Evolutionary conservation across 2,888 invertebrate species (phyloP).

Genomic region (Carterocephalus palaemon): DNA sequence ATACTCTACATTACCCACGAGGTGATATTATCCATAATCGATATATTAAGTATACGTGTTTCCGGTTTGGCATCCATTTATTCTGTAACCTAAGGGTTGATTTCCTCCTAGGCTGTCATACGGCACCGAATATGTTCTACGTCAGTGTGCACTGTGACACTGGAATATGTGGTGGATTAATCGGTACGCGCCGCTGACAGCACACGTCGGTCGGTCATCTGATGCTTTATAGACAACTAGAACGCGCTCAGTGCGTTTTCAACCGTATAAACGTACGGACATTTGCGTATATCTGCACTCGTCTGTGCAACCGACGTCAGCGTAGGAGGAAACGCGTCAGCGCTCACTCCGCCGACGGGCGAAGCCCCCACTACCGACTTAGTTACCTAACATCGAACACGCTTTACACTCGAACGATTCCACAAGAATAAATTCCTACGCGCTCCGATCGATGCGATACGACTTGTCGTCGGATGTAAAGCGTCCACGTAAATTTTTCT

Average conservation of each 20-base stretch:
- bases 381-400: constrained; percentile 17
- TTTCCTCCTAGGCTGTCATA: constrained; percentile 33
- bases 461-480: constrained; percentile 29
- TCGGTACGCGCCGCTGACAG: not conserved
- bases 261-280: too few species aligned
- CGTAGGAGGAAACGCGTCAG: too few species aligned
- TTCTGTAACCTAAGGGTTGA: constrained; percentile 61
- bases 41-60: constrained; percentile 72
- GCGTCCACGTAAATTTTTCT: constrained; percentile 18
- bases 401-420: constrained; percentile 10
- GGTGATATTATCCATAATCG: constrained; percentile 68
- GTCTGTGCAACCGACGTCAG: too few species aligned
- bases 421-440: not conserved
- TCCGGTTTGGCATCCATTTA: constrained; percentile 74
- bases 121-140: constrained; percentile 17
- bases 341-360: constrained; percentile 35
- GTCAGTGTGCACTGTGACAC: not conserved
- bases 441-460: constrained; percentile 9
- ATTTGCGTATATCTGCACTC: too few species aligned
- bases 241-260: too few species aligned
- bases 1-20: constrained; percentile 67
- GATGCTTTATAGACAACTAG: too few species aligned
- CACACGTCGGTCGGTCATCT: too few species aligned
- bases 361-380: constrained; percentile 13
- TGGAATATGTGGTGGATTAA: not conserved